Base-by-base conservation (phyloP, 2,113 vertebrate species). In the Xiphophorus maculatus region DNA sequence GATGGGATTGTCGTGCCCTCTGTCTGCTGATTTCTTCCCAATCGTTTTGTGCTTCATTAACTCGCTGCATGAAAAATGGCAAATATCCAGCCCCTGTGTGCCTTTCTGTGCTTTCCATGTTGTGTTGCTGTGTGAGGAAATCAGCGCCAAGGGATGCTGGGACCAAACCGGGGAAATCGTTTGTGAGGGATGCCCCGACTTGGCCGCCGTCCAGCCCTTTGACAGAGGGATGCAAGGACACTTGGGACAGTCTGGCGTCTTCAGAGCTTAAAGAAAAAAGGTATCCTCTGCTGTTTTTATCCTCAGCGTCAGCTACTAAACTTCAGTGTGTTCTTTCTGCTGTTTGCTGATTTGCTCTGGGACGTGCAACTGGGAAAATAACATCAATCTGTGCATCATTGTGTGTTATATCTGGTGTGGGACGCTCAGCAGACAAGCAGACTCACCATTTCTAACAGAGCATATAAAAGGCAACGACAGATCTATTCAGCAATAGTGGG, bases 101-200 rank as follows among this genome's bases (percentile, higher is more conserved):
- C 58, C 69, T 72, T 51, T 68, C 75, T 60, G 71, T 73, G 63
- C 73, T 66, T 19, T 74, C 69, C 8, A n/a, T 76, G 65, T 77
- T 69, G 78, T 76, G 73, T 74, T 29, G 54, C 66, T 60, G 44
- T 70, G 83, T 80, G 75, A 73, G 75, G 64, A 65, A 67, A 9
- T 32, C 63, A n/a, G 44, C 84, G 86, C 85, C 86, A 84, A 76
- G 40, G 76, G 84, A 81, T 81, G 77, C 85, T 91, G 79, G 74
- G 82, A 87, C 71, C 40, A 75, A 69, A 63, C 69, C 44, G 60
- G 54, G 71, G 74, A 37, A 62, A 51, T 74, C 44, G 69, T 67
- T 33, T 51, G 71, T 73, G 65, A 37, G 54, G 69, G 81, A 64
- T 78, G 58, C 76, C 76, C 66, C 14, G 69, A 40, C 80, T 81